A percentile compares a stretch with the other conserved stretches of the same genome.
These are phyloP conservation scores for Caretta caretta DNA, from an alignment of 2,113 vertebrate species.

Conservation along the genomic window DNA sequence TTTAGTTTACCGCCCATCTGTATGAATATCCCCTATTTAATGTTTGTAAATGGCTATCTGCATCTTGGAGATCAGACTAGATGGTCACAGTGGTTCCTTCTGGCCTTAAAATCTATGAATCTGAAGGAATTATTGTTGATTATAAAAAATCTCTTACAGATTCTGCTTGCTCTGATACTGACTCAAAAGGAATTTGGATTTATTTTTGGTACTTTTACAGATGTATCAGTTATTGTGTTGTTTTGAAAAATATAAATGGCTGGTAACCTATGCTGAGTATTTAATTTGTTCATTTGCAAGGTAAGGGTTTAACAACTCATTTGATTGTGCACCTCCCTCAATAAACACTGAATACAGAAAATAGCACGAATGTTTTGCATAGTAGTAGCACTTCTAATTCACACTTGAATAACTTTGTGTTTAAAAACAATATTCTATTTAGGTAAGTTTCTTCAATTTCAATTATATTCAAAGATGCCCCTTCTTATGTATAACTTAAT, in stretches of 20 bases:
- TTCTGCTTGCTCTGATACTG: accelerated
- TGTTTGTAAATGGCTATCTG: not conserved
- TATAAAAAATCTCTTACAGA: not conserved
- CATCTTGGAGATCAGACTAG: not conserved
- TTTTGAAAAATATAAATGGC: not conserved
- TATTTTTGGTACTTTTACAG: not conserved
- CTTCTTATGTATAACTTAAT: not conserved
- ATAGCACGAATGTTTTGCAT: not conserved
- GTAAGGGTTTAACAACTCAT: not conserved
- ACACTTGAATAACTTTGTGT: not conserved
- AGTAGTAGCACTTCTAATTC: not conserved
- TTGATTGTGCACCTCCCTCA: not conserved
- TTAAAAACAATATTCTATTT: not conserved
- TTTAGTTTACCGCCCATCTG: not conserved
- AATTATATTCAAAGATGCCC: not conserved
- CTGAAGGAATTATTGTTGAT: not conserved
- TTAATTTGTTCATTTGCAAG: not conserved
- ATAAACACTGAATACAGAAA: not conserved
- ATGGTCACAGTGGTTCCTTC: not conserved
- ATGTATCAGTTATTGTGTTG: accelerated
- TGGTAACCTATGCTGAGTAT: not conserved
- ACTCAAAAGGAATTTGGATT: not conserved
- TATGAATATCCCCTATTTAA: not conserved
- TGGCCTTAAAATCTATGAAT: not conserved
- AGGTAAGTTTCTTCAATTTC: not conserved